Evolutionary conservation across 2,888 invertebrate genomes (phyloP).

Genomic region (Lasioglossum leucozonium): DNA sequence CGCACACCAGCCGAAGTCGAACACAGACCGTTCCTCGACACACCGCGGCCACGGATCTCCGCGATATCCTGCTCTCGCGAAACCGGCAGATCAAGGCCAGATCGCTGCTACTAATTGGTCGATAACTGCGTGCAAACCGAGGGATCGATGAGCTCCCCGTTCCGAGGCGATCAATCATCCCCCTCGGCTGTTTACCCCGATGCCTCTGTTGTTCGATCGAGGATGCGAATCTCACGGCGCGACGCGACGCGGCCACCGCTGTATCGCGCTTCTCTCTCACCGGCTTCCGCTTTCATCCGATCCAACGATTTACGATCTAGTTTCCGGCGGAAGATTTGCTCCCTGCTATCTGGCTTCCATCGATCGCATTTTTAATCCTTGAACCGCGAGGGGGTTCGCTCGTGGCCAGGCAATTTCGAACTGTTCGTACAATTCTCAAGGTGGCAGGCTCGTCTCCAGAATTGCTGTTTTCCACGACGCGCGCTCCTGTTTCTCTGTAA

Average conservation of each 20-base stretch:
- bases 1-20: neutral
- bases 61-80: neutral
- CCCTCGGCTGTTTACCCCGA: conserved; percentile 7
- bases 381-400: fast-evolving
- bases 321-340: neutral
- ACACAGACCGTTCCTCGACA: conserved; percentile 1
- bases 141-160: conserved; percentile 31
- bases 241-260: neutral
- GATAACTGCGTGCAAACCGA: conserved; percentile 43
- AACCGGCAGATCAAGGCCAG: conserved; percentile 42
- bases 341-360: neutral
- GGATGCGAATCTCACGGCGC: neutral
- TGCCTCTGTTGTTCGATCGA: conserved; percentile 1
- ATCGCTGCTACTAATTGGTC: conserved; percentile 27
- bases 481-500: no score
- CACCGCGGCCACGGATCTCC: neutral
- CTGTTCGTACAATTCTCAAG: no score
- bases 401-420: neutral
- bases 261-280: neutral
- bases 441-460: no score
- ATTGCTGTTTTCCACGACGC: no score
- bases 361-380: neutral
- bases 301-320: neutral
- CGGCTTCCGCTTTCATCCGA: neutral
- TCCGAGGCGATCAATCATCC: conserved; percentile 43